A percentile compares a stretch with the other conserved stretches of the same genome.
These are phyloP conservation scores for Phenganax marumi DNA, from an alignment of 92 coral and sea anemone species.

Conservation along the genomic window DNA sequence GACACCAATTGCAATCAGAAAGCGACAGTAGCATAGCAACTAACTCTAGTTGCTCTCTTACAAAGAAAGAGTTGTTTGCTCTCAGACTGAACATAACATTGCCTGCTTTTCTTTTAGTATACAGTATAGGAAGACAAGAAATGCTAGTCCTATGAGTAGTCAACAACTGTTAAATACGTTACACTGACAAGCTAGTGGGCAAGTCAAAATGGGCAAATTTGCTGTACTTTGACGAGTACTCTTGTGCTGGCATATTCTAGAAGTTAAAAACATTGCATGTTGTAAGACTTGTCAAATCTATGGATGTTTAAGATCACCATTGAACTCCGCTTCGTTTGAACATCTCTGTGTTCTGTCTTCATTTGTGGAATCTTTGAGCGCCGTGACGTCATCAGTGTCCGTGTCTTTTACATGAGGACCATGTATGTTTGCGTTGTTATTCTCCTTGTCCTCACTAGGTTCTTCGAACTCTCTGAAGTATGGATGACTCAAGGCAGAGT, in stretches of 20 bases:
- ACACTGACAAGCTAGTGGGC: too few species aligned
- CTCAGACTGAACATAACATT: too few species aligned
- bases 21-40: background rate
- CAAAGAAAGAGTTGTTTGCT: too few species aligned
- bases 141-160: too few species aligned
- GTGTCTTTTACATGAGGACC: background rate
- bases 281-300: background rate
- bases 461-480: slow-evolving; percentile 77
- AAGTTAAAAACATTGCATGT: background rate
- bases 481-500: slow-evolving; percentile 67
- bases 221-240: background rate
- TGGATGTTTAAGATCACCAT: slow-evolving; percentile 26
- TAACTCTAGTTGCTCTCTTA: too few species aligned
- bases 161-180: too few species aligned
- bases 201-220: too few species aligned
- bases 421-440: slow-evolving; percentile 1
- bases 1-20: background rate
- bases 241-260: background rate
- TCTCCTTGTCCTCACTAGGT: slow-evolving; percentile 52
- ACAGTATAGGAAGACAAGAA: too few species aligned
- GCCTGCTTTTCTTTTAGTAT: too few species aligned
- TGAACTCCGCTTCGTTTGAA: slow-evolving; percentile 19
- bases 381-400: slow-evolving; percentile 31
- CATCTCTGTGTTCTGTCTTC: slow-evolving; percentile 35
- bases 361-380: slow-evolving; percentile 35